Evolutionary conservation across 2,888 invertebrate species (phyloP), one percentile per base, ranked within the genome.

Genomic region (Deilephila elpenor): DNA sequence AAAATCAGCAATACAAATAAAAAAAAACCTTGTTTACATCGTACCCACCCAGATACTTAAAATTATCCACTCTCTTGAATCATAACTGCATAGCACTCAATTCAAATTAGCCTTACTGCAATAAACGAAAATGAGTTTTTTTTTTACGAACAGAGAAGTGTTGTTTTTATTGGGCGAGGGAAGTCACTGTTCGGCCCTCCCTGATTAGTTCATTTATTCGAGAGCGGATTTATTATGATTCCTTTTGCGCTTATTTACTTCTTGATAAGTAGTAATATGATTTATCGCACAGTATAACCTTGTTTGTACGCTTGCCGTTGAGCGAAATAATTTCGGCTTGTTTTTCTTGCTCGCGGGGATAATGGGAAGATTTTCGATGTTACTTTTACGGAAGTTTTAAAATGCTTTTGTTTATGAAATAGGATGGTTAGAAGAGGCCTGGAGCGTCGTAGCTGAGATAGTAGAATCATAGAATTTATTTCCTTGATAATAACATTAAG

Each of bases 71-170:
- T 91, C 93, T 89, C 91, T 93, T 93, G 93, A 92, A 87, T 91
- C 92, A 93, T 93, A 93, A 94, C 94, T 93, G 93, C 93, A 94
- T 90, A 89, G 89, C 92, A 91, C 93, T 94, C 93, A 90, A 94
- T 94, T 93, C 91, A 93, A 94, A 94, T 94, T 94, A 94, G 93
- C 86, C 87, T 80, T 83, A 84, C 83, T 90, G 93, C 93, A 92
- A 94, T 94, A 94, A 94, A 94, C 88, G 90, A 88, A 92, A 93
- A 94, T 93, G 93, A 93, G 93, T 83, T 91, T 94, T 91, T 91
- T 56, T 91, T 93, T 93, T 92, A 93, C 90, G 90, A 89, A 89
- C 87, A 83, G 89, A 87, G 85, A 91, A 91, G 89, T 89, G 90
- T 91, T 93, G 91, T 91, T 93, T 94, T 94, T 94, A 94, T 94